phyloP scores from a whole-genome alignment of 2,888 invertebrate species.

The Acanthopleura granulata region DNA sequence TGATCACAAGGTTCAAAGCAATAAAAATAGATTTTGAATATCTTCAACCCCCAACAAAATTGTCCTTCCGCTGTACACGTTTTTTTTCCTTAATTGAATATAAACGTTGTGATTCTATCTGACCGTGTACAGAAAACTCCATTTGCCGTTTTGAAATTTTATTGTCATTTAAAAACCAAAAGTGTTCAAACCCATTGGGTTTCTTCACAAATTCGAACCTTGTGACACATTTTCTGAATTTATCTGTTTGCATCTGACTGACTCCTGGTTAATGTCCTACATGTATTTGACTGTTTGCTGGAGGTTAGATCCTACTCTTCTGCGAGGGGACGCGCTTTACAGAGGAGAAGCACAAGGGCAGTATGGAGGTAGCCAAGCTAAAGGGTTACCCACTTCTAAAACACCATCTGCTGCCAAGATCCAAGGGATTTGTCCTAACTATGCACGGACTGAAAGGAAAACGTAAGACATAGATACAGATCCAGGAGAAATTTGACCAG shows the following conservation, averaged over 20 bases:
- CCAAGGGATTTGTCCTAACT: slow-evolving; percentile 93
- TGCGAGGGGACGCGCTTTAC: slow-evolving; percentile 96
- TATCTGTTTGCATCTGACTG: neutral
- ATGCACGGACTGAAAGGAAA: slow-evolving; percentile 81
- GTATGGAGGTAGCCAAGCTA: slow-evolving; percentile 87
- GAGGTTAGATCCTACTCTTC: slow-evolving; percentile 82
- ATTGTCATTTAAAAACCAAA: too few relatives aligned
- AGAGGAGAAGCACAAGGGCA: slow-evolving; percentile 85
- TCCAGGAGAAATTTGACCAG: neutral
- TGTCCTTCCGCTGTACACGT: too few relatives aligned
- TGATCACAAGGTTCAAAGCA: too few relatives aligned
- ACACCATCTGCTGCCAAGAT: slow-evolving; percentile 92
- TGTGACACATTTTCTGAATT: neutral
- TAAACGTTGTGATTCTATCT: too few relatives aligned
- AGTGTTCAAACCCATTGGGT: neutral
- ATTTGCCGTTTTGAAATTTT: too few relatives aligned
- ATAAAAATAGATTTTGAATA: too few relatives aligned
- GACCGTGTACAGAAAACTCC: too few relatives aligned
- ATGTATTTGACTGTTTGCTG: neutral
- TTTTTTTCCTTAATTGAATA: too few relatives aligned
- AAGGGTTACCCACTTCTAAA: slow-evolving; percentile 87
- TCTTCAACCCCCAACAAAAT: too few relatives aligned
- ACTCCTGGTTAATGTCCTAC: too few relatives aligned
- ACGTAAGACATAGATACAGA: slow-evolving; percentile 46
- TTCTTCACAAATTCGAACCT: neutral